Evolutionary conservation across 2,888 invertebrate genomes (phyloP).

Genomic region (Leptinotarsa peninsularis): DNA sequence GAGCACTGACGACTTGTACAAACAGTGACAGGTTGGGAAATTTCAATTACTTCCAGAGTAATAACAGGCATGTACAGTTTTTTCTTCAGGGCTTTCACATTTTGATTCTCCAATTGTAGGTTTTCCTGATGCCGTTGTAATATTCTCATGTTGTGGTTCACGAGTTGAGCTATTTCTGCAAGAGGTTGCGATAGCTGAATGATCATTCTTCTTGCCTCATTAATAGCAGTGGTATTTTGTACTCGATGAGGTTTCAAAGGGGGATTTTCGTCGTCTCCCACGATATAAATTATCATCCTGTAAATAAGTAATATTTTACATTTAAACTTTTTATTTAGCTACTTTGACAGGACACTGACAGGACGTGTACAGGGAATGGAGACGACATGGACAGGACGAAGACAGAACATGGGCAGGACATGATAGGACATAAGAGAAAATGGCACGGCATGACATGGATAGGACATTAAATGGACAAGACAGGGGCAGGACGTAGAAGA

Average conservation of each 20-base stretch:
- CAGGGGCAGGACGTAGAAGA: no score
- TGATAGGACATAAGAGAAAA: no score
- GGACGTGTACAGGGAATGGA: no score
- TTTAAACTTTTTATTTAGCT: background rate
- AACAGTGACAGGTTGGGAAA: conserved; percentile 58
- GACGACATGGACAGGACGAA: no score
- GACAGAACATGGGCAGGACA: no score
- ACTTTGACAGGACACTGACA: background rate
- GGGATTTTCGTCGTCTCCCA: conserved; percentile 46
- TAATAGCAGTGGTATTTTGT: conserved; percentile 58
- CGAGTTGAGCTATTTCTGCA: conserved; percentile 60
- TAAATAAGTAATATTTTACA: conserved; percentile 27
- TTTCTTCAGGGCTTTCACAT: conserved; percentile 54
- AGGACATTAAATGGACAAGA: no score
- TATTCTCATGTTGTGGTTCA: conserved; percentile 58
- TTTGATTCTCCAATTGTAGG: conserved; percentile 45
- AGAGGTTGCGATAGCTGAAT: conserved; percentile 59
- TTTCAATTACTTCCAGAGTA: conserved; percentile 51
- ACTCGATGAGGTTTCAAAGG: conserved; percentile 57
- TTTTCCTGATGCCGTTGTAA: conserved; percentile 52
- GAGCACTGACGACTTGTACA: conserved; percentile 54
- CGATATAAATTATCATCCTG: conserved; percentile 57
- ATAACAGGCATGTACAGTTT: conserved; percentile 58
- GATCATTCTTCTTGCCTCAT: conserved; percentile 60
- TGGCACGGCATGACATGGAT: no score